Percentiles rank a stretch among this genome's conserved stretches.
Conservation (phyloP, 2,797 vertebrate genomes). For the Sebastes dallii region DNA sequence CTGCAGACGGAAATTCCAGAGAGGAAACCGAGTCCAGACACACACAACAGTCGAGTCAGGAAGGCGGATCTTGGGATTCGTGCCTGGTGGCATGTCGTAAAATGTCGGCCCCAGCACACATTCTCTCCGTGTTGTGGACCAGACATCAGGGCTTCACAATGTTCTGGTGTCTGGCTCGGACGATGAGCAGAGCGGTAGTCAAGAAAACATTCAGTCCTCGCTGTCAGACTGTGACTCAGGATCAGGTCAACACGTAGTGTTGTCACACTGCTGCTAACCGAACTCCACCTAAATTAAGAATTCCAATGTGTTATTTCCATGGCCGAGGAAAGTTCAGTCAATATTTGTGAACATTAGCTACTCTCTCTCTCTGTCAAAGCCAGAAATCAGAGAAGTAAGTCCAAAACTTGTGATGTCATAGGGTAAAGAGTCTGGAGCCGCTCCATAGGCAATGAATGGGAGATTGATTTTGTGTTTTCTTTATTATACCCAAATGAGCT, state of each 20-base stretch:
- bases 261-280: neutral
- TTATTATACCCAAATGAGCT: too few relatives aligned
- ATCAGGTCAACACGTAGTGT: slow-evolving; percentile 13
- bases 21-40: slow-evolving; percentile 66
- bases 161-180: slow-evolving; percentile 49
- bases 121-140: slow-evolving; percentile 44
- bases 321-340: too few relatives aligned
- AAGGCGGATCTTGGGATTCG: slow-evolving; percentile 54
- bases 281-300: neutral
- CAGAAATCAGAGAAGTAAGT: too few relatives aligned
- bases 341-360: too few relatives aligned
- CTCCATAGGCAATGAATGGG: too few relatives aligned
- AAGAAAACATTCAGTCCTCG: slow-evolving; percentile 22
- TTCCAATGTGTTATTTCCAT: too few relatives aligned
- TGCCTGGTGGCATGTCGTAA: slow-evolving; percentile 64
- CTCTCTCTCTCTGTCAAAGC: too few relatives aligned
- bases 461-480: too few relatives aligned
- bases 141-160: slow-evolving; percentile 46
- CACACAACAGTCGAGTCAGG: slow-evolving; percentile 52
- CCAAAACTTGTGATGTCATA: too few relatives aligned
- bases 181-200: slow-evolving; percentile 32
- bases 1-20: slow-evolving; percentile 73
- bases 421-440: too few relatives aligned
- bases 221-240: slow-evolving; percentile 38
- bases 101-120: slow-evolving; percentile 47